Evolutionary conservation across 1,140 invertebrate species (phyloP).

Genomic region (Drosophila nebulosa): DNA sequence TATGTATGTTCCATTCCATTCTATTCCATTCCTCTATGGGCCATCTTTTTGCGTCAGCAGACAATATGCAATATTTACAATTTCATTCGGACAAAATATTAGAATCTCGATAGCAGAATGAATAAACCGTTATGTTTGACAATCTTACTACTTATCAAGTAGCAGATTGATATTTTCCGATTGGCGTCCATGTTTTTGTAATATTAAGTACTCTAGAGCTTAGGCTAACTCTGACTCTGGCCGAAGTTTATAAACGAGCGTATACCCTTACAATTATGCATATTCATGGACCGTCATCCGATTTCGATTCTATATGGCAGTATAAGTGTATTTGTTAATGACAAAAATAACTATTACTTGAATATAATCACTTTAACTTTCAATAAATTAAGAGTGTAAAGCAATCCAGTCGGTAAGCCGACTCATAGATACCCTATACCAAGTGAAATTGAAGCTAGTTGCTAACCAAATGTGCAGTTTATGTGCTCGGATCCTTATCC

Average conservation of each 20-base stretch:
- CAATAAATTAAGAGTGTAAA: background rate
- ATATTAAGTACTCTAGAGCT: background rate
- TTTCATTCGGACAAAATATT: background rate
- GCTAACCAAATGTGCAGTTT: too few species aligned
- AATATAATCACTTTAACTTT: background rate
- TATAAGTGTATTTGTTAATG: background rate
- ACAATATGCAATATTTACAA: background rate
- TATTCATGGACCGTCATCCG: background rate
- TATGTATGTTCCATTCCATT: too few species aligned
- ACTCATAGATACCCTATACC: background rate
- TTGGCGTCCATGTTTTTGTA: background rate
- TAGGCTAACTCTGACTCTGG: background rate
- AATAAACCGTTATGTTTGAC: too few species aligned
- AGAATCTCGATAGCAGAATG: background rate
- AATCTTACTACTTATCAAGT: too few species aligned
- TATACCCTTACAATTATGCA: background rate
- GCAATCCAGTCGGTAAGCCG: background rate
- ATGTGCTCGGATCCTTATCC: too few species aligned
- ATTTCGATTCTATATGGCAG: background rate
- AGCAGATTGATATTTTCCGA: too few species aligned
- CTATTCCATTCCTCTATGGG: too few species aligned
- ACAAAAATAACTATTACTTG: background rate
- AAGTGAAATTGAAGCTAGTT: background rate
- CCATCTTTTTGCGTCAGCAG: too few species aligned
- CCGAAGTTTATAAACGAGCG: background rate